phyloP scores from a whole-genome alignment of 1,140 invertebrate species.

The Schlechtendalia chinensis region DNA sequence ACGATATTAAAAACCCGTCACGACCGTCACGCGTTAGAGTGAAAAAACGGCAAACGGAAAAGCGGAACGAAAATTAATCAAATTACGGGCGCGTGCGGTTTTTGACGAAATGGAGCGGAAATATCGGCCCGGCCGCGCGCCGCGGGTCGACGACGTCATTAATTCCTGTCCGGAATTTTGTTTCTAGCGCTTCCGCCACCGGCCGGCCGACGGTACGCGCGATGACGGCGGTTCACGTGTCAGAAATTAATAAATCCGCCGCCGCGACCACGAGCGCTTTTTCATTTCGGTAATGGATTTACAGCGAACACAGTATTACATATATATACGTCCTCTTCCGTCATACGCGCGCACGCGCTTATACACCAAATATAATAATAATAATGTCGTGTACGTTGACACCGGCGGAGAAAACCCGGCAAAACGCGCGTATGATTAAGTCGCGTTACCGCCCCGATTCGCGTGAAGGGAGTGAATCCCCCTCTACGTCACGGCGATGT shows the following conservation, averaged over 20 bases:
- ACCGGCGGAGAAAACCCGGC: neutral
- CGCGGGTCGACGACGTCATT: constrained; percentile 43
- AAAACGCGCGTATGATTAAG: neutral
- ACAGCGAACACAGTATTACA: neutral
- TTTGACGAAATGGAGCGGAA: constrained; percentile 49
- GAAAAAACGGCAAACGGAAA: neutral
- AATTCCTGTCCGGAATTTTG: constrained; percentile 48
- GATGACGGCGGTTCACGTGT: constrained; percentile 38
- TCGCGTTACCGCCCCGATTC: neutral
- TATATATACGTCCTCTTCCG: neutral
- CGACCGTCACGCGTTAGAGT: constrained; percentile 1
- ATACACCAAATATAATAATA: neutral
- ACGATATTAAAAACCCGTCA: constrained; percentile 50
- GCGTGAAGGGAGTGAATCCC: too few species aligned
- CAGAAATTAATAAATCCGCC: constrained; percentile 49
- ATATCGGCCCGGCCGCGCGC: constrained; percentile 25
- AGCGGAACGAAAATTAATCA: constrained; percentile 37
- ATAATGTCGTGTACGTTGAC: neutral
- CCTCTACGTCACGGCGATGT: too few species aligned
- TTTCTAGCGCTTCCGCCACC: neutral
- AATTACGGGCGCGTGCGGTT: constrained; percentile 33
- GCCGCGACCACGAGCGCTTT: constrained; percentile 32
- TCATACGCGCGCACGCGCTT: neutral
- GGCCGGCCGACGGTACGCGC: neutral
- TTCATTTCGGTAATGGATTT: constrained; percentile 47